Base-by-base conservation (phyloP, 1,140 invertebrate genomes). In the Camponotus pennsylvanicus region DNA sequence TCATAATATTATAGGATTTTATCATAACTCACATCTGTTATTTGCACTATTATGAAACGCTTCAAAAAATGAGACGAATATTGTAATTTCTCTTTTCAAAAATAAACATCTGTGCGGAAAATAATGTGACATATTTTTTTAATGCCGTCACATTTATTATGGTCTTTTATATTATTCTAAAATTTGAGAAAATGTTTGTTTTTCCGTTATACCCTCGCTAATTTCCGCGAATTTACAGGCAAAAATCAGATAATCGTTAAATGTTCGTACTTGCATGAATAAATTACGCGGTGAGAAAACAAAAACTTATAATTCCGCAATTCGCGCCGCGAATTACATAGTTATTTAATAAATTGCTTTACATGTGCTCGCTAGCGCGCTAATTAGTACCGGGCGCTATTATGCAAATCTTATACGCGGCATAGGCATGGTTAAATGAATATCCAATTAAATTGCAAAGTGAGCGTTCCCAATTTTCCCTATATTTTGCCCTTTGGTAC, bases 371-470 rank as follows among this genome's bases (percentile, higher is more conserved):
- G 69, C 79, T 34, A 49, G 55, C 69, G 69, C 40, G 79, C 79
- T 83, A 83, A 83, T 83, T 83, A 83, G 79, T 83, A 32, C 79
- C 79, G 69, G 42, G 55, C 64, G 79, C 69, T 61, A 64, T 69
- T 61, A 77, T 88, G 86, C 80, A 88, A 61, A 59, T 67, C 78
- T 84, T 77, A 85, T 75, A 42, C 73, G 69, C 55, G 63, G 83
- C 63, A 18, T 85, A 85, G 67, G 45, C 85, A 82, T 90, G 87
- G 89, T 84, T 90, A 90, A 90, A 90, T 90, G 87, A 87, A 90
- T 90, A 87, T 63, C 88, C 88, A 90, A 90, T 90, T 90, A 90
- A 88, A 90, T 85, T 64, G 86, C 88, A 78, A 88, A 83, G 86
- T 83, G 77, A 86, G 55, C 80, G 86, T 77, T 82, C 75, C 79